These are phyloP conservation scores for Pedicia rivosa DNA, from an alignment of 2,888 invertebrate species.

Conservation along the genomic window DNA sequence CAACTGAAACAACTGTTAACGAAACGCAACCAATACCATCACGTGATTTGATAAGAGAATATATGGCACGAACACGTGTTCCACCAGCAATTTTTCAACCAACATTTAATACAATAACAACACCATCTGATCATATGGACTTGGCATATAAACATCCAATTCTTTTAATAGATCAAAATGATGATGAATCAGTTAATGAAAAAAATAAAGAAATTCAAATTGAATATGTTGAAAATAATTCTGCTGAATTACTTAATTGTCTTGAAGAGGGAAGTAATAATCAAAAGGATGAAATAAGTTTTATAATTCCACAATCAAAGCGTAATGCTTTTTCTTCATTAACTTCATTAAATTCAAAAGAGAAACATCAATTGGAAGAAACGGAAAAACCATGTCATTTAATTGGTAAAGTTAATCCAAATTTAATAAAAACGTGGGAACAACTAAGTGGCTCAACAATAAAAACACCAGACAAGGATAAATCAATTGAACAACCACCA, in stretches of 20 bases:
- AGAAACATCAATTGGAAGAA: no score
- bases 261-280: neutral
- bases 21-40: constrained; percentile 4
- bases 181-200: constrained; percentile 17
- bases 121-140: constrained; percentile 11
- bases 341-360: no score
- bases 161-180: constrained; percentile 27
- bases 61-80: constrained; percentile 9
- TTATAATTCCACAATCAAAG: no score
- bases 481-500: constrained; percentile 2
- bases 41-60: constrained; percentile 15
- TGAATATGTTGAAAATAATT: no score
- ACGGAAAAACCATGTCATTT: constrained; percentile 10
- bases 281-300: neutral
- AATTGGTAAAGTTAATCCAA: constrained; percentile 13
- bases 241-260: no score
- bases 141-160: constrained; percentile 28
- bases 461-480: constrained; percentile 5
- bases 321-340: constrained; percentile 1
- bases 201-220: neutral
- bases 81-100: constrained; percentile 14
- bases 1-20: constrained; percentile 1
- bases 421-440: constrained; percentile 14
- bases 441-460: constrained; percentile 8
- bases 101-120: constrained; percentile 6